These are phyloP conservation scores for Thalassophryne amazonica DNA, from an alignment of 2,797 vertebrate genomes.

Conservation along the genomic window DNA sequence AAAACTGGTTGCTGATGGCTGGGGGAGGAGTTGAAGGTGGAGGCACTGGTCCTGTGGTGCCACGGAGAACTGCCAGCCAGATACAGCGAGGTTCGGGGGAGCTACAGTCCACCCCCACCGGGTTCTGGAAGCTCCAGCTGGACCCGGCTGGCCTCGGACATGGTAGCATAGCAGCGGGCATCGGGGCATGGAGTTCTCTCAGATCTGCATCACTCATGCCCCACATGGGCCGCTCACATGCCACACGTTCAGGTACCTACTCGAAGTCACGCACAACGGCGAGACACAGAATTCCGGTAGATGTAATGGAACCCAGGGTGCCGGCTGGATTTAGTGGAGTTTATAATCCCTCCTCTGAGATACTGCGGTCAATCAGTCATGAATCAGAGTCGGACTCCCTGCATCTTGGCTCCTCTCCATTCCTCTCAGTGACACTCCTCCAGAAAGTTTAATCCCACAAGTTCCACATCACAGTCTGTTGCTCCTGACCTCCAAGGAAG, in stretches of 20 bases:
- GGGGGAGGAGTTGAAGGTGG: constrained; percentile 16
- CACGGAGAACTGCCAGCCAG: constrained; percentile 86
- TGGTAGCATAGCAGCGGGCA: constrained; percentile 73
- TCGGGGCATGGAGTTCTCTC: constrained; percentile 42
- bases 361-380: constrained; percentile 23
- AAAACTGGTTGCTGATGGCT: constrained; percentile 25
- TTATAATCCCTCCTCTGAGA: constrained; percentile 12
- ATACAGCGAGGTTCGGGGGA: constrained; percentile 91
- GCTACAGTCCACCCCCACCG: constrained; percentile 93
- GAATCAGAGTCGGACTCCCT: constrained; percentile 6
- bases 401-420: constrained; percentile 37
- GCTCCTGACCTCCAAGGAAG: constrained; percentile 22
- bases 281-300: constrained; percentile 2
- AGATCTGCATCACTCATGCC: constrained; percentile 48
- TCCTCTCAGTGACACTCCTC: constrained; percentile 1
- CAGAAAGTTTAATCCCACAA: constrained; percentile 58
- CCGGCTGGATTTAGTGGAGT: neutral
- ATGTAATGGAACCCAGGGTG: neutral
- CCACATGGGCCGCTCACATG: constrained; percentile 53
- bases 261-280: constrained; percentile 8
- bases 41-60: constrained; percentile 31
- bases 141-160: constrained; percentile 57
- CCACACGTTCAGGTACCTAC: neutral
- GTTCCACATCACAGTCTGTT: constrained; percentile 46
- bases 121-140: constrained; percentile 86